These are phyloP conservation scores for Bibio marci DNA, from an alignment of 2,888 invertebrate genomes.

Conservation along the genomic window DNA sequence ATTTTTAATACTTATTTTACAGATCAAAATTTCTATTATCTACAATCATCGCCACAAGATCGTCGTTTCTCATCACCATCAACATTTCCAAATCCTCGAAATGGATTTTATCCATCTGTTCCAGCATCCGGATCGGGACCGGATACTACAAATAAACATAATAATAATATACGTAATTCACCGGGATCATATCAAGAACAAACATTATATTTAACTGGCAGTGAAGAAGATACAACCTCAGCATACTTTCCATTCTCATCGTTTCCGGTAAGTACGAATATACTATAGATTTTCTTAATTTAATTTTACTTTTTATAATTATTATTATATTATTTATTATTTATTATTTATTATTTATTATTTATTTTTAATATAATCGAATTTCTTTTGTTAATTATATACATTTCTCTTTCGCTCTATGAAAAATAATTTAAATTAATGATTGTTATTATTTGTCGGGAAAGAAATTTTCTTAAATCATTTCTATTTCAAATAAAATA, in stretches of 20 bases:
- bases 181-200: slow-evolving; percentile 26
- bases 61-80: background rate
- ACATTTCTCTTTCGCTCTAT: too few relatives aligned
- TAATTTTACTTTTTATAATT: background rate
- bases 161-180: slow-evolving; percentile 6
- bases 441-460: too few relatives aligned
- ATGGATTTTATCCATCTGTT: slow-evolving; percentile 9
- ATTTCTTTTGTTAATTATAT: too few relatives aligned
- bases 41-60: slow-evolving; percentile 7
- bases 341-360: too few relatives aligned
- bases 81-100: slow-evolving; percentile 10
- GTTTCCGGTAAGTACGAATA: slow-evolving; percentile 16
- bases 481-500: too few relatives aligned
- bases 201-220: slow-evolving; percentile 20
- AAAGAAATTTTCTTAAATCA: too few relatives aligned
- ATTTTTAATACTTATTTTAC: too few relatives aligned
- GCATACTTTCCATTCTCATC: slow-evolving; percentile 12
- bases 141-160: background rate
- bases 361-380: too few relatives aligned
- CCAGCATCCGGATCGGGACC: background rate
- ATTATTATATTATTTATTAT: slow-evolving; percentile 1
- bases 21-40: slow-evolving; percentile 22
- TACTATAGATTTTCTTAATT: too few relatives aligned
- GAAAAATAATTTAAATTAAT: too few relatives aligned
- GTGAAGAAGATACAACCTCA: slow-evolving; percentile 13